Conservation (phyloP, 2,797 vertebrate genomes). For the Spinus pinus region DNA sequence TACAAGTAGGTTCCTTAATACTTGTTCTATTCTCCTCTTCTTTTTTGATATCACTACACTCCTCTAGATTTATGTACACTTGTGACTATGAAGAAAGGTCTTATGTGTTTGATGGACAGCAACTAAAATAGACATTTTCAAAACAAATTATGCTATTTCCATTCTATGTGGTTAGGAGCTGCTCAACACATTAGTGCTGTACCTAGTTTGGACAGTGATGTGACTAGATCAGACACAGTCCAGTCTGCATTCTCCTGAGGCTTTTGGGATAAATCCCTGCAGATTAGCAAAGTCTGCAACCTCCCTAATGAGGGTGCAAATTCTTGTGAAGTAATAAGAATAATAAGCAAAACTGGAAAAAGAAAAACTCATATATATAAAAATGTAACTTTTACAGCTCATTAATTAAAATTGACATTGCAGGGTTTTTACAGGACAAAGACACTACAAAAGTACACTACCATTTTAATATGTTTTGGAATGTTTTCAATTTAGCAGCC, state of each 20-base stretch:
- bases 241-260: not conserved
- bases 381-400: constrained; percentile 30
- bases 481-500: constrained; percentile 56
- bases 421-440: not conserved
- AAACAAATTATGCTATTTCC: not conserved
- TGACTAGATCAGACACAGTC: not conserved
- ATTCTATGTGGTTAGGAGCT: not conserved
- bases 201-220: not conserved
- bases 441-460: constrained; percentile 36
- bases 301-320: not conserved
- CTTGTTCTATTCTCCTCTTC: not conserved
- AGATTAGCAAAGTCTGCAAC: not conserved
- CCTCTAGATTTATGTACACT: not conserved
- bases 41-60: not conserved
- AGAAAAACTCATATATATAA: not conserved
- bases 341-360: constrained; percentile 4
- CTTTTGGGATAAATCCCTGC: not conserved
- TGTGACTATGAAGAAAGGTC: not conserved
- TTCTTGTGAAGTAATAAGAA: constrained; percentile 44
- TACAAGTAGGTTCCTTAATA: not conserved
- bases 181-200: not conserved
- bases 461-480: constrained; percentile 60
- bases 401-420: constrained; percentile 58
- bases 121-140: not conserved
- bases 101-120: not conserved